A percentile compares a stretch with the other conserved stretches of the same genome.
Conservation (phyloP, 1,140 invertebrate genomes). For the Eulimnadia texana region DNA sequence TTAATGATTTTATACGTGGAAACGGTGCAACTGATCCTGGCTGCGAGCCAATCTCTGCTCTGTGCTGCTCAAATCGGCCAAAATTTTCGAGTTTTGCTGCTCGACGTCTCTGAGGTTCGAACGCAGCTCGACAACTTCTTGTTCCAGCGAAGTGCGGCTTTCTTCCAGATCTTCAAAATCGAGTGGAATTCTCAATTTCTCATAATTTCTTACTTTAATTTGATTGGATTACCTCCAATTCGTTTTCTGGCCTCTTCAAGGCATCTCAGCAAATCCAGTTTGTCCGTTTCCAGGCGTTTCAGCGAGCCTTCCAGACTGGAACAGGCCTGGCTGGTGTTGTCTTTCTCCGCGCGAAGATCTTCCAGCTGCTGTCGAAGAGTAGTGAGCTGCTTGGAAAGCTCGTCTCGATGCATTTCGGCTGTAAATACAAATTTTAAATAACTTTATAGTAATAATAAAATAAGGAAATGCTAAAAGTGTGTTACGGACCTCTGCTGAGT, state of each 20-base stretch:
- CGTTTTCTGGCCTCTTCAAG: constrained; percentile 6
- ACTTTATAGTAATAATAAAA: not conserved
- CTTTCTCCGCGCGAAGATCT: not conserved
- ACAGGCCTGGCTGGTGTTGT: not conserved
- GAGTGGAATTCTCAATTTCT: too few species aligned
- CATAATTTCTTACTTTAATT: too few species aligned
- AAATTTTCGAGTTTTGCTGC: not conserved
- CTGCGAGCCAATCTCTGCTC: not conserved
- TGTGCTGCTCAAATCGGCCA: not conserved
- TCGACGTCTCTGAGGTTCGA: constrained; percentile 1
- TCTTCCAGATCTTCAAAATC: not conserved
- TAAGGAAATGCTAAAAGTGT: not conserved
- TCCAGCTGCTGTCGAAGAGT: not conserved
- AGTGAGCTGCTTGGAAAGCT: not conserved
- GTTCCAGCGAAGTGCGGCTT: not conserved
- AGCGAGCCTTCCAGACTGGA: not conserved
- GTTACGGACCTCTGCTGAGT: not conserved
- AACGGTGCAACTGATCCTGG: not conserved
- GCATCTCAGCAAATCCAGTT: constrained; percentile 3
- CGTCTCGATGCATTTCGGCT: constrained; percentile 5
- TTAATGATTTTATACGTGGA: not conserved
- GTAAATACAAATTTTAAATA: not conserved
- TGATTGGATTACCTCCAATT: constrained; percentile 11
- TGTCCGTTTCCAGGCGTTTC: constrained; percentile 3
- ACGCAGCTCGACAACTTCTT: not conserved